phyloP scores from a whole-genome alignment of 2,888 invertebrate genomes.

The Rotaria macrura region DNA sequence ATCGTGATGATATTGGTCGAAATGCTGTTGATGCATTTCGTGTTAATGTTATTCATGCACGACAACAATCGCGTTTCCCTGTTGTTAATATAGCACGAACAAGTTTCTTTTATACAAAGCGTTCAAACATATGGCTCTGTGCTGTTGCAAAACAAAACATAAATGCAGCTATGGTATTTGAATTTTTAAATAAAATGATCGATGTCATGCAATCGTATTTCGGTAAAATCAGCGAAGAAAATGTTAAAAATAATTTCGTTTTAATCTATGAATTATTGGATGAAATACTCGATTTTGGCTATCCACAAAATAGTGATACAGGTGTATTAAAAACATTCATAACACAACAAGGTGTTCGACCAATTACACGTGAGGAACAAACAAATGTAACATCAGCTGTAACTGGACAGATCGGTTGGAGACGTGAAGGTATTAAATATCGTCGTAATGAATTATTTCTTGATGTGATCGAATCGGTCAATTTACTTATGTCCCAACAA shows the following conservation, averaged over 20 bases:
- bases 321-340: conserved; percentile 99
- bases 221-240: conserved; percentile 97
- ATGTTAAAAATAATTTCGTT: conserved; percentile 99
- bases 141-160: conserved; percentile 99
- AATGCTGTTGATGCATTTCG: conserved; percentile 98
- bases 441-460: conserved; percentile 92
- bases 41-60: conserved; percentile 96
- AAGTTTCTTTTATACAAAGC: conserved; percentile 95
- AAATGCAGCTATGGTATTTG: conserved; percentile 98
- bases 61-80: conserved; percentile 86
- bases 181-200: conserved; percentile 84
- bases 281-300: conserved; percentile 97
- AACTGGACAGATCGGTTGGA: conserved; percentile 96
- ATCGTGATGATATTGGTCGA: conserved; percentile 94
- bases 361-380: conserved; percentile 90
- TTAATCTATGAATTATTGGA: conserved; percentile 95
- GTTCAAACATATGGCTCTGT: conserved; percentile 97
- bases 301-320: conserved; percentile 98
- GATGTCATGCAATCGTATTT: conserved; percentile 97
- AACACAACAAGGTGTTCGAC: conserved; percentile 96
- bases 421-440: conserved; percentile 97
- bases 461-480: conserved; percentile 95
- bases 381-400: conserved; percentile 71
- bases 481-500: conserved; percentile 97
- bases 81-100: conserved; percentile 98